These are phyloP conservation scores for Staurois parvus DNA, from an alignment of 2,797 vertebrate genomes.

Conservation along the genomic window DNA sequence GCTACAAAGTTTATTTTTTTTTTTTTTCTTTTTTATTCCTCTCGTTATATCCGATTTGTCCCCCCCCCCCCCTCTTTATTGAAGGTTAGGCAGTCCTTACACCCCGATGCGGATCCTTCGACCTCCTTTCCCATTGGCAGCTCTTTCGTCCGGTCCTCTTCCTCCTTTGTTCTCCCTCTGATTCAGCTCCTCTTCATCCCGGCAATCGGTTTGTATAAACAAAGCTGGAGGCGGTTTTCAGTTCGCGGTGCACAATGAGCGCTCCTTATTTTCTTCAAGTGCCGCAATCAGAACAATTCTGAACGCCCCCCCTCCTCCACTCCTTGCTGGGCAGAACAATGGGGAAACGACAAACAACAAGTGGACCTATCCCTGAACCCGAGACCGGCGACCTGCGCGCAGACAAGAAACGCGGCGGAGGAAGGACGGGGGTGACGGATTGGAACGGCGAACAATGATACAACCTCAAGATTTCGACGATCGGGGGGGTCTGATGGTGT, in stretches of 20 bases:
- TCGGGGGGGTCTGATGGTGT: too few relatives aligned
- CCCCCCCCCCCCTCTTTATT: neutral
- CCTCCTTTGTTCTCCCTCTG: slow-evolving; percentile 6
- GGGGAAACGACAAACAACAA: neutral
- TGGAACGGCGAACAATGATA: neutral
- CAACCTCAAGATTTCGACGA: neutral
- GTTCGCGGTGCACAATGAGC: slow-evolving; percentile 43
- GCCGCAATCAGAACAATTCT: slow-evolving; percentile 30
- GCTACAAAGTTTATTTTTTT: too few relatives aligned
- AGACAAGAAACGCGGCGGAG: neutral
- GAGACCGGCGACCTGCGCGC: slow-evolving; percentile 1
- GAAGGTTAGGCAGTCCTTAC: neutral
- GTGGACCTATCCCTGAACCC: slow-evolving; percentile 37
- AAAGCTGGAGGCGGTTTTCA: slow-evolving; percentile 56
- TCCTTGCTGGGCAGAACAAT: slow-evolving; percentile 26
- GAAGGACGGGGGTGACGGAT: neutral
- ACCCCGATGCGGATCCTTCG: neutral
- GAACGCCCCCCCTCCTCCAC: neutral
- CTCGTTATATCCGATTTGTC: neutral
- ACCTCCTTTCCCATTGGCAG: neutral
- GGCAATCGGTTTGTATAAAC: slow-evolving; percentile 33
- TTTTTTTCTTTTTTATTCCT: too few relatives aligned
- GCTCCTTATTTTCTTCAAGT: slow-evolving; percentile 34
- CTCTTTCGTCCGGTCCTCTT: neutral
- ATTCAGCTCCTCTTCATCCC: slow-evolving; percentile 12